These are phyloP conservation scores for Eira barbara DNA, from an alignment of 2,113 vertebrate species.

Conservation along the genomic window DNA sequence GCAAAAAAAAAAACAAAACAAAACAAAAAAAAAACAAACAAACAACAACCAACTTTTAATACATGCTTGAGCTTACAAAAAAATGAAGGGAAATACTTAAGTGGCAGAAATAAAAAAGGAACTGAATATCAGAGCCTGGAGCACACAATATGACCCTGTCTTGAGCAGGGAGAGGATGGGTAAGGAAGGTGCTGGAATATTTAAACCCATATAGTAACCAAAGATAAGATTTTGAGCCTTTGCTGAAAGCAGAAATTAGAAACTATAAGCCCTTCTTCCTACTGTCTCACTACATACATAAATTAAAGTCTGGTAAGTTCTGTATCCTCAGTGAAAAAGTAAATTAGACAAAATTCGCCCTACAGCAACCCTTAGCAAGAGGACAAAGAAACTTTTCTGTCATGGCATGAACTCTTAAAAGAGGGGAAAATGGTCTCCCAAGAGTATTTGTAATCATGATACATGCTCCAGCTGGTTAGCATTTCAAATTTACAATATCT, in stretches of 20 bases:
- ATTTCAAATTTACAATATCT: neutral
- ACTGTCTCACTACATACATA: neutral
- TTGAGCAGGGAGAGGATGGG: neutral
- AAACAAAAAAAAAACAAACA: neutral
- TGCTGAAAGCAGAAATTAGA: neutral
- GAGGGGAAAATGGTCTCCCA: neutral
- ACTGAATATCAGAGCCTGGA: neutral
- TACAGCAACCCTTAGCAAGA: neutral
- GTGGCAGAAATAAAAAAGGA: neutral
- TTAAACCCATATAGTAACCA: neutral
- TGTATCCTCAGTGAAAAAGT: neutral
- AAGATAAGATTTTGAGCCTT: neutral
- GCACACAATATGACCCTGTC: neutral
- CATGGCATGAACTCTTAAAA: neutral
- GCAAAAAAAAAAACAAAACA: neutral
- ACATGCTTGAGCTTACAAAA: neutral
- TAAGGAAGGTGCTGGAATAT: neutral
- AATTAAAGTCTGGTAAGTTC: neutral
- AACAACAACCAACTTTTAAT: neutral
- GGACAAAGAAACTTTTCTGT: neutral
- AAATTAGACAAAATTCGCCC: neutral
- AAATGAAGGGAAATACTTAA: neutral
- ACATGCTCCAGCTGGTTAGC: neutral
- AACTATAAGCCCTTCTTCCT: neutral
- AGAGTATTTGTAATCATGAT: neutral